Percentiles rank a stretch among this genome's conserved stretches.
These are phyloP conservation scores for Ciconia stormi DNA, from an alignment of 2,113 vertebrate genomes.

Conservation along the genomic window DNA sequence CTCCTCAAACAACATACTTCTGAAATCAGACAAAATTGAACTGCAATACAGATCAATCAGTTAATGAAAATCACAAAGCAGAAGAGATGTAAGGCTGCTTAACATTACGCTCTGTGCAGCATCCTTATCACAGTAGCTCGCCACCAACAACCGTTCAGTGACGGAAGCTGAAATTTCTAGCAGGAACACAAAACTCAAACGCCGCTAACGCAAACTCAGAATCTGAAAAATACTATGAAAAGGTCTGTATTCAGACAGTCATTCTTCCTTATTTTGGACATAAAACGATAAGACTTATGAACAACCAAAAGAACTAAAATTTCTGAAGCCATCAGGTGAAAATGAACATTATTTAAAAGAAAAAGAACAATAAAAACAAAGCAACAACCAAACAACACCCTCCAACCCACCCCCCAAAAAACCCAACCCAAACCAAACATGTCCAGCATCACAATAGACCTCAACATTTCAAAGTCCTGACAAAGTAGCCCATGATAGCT, in stretches of 20 bases:
- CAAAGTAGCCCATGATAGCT: not conserved
- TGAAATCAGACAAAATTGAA: conserved; percentile 8
- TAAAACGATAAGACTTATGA: not conserved
- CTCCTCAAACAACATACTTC: not conserved
- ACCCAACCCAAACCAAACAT: not conserved
- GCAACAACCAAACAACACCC: not conserved
- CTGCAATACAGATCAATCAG: not conserved
- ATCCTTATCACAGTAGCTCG: not conserved
- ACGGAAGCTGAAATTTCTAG: not conserved
- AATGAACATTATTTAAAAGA: not conserved
- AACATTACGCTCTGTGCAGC: not conserved
- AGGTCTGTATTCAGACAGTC: not conserved
- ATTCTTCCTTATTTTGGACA: not conserved
- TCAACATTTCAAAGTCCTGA: not conserved
- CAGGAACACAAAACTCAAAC: not conserved
- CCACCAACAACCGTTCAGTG: not conserved
- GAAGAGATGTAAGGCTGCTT: not conserved
- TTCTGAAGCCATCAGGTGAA: not conserved
- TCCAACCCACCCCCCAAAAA: not conserved
- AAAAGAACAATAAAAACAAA: not conserved
- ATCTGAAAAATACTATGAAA: not conserved
- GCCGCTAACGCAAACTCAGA: not conserved
- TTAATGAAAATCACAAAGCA: not conserved
- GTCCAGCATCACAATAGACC: not conserved
- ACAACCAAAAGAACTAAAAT: not conserved